A percentile compares a stretch with the other conserved stretches of the same genome.
Conservation (phyloP, 2,888 invertebrate genomes). For the Brenthis ino region DNA sequence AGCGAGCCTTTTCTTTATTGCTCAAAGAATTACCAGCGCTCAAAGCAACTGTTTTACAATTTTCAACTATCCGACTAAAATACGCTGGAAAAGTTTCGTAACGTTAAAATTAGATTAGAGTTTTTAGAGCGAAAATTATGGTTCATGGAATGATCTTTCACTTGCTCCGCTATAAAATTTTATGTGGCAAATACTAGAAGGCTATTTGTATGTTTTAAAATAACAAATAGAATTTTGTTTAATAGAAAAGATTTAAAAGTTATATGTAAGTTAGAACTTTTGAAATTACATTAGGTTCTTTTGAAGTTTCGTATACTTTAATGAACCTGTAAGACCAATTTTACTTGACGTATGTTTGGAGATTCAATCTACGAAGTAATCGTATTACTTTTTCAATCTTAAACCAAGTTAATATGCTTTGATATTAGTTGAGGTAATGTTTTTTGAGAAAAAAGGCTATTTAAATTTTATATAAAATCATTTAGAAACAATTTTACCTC, state of each 20-base stretch:
- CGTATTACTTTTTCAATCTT: constrained; percentile 19
- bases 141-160: constrained; percentile 21
- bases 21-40: constrained; percentile 44
- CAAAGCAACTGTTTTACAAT: constrained; percentile 43
- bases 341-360: constrained; percentile 11
- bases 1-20: constrained; percentile 41
- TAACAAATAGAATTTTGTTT: not conserved
- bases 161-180: not conserved
- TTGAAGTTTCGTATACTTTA: constrained; percentile 18
- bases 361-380: constrained; percentile 14
- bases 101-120: constrained; percentile 34
- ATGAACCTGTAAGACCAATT: constrained; percentile 20
- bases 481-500: no score
- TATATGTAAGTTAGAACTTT: constrained; percentile 10
- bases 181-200: not conserved
- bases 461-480: no score
- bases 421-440: not conserved
- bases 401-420: not conserved
- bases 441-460: no score
- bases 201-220: not conserved
- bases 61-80: constrained; percentile 39
- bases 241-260: not conserved
- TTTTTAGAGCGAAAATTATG: constrained; percentile 29
- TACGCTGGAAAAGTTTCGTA: constrained; percentile 32
- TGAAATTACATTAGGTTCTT: constrained; percentile 10